Evolutionary conservation across 2,113 vertebrate species (phyloP), one percentile per base, ranked within the genome.

Genomic region (Circaetus cinerascens): DNA sequence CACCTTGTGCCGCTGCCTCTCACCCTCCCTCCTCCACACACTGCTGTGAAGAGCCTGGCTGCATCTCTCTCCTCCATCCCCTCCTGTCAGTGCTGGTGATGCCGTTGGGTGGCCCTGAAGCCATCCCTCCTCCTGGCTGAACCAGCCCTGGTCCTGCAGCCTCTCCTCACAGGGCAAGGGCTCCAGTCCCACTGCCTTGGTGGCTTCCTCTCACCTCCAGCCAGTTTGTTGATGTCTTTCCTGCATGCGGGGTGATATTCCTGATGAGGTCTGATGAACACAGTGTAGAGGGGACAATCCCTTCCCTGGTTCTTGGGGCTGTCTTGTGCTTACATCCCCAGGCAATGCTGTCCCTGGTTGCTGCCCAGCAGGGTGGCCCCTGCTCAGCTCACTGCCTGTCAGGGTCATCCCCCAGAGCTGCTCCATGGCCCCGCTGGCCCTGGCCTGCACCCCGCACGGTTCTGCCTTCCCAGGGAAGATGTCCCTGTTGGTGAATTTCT

Each of bases 301-400:
- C 19, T 55, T 55, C 36, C 10, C 29, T 75, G 32, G 10, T 8
- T 40, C 7, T 60, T 86, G 45, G 4, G 30, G 4, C 26, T 62
- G 12, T 25, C 17, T 32, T 55, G 18, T 50, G 9, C 8, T 32
- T 25, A 8, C 7, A 3, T 38, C 4, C 34, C 32, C 7, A 11
- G 26, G 53, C 19, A 50, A 3, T 10, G 7, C 40, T 68, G 53
- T 51, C 15, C 23, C 30, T 21, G 0, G 0, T 5, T 48, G 43
- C 50, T 51, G 50, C 50, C 50, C 14, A 9, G 50, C 25, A 27
- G 14, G 50, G 50, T 51, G 50, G 26, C 50, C 50, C 15, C 48
- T 55, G 21, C 16, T 56, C 18, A 59, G 29, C 15, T 64, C 9
- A 2, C 34, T 62, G 26, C 20, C 12, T 4, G 3, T 41, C 40